Evolutionary conservation across 2,113 vertebrate genomes (phyloP), one percentile per base, ranked within the genome.

Genomic region (Chauna torquata): DNA sequence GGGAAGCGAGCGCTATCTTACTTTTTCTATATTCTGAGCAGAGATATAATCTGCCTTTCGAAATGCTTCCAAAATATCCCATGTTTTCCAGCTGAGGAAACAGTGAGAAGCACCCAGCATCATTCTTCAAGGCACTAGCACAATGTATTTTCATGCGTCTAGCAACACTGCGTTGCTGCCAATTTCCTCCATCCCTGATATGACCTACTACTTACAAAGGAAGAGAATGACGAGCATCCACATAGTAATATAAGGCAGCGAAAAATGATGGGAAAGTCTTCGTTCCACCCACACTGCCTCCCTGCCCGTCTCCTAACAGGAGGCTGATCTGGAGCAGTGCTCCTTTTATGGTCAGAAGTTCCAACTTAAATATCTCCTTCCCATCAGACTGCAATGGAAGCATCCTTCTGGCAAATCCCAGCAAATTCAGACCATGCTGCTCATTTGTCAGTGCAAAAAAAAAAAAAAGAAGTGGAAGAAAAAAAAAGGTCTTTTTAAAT

Each of bases 311-410:
- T 79, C n/a, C 75, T 52, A 1, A 4, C 3, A 0, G 24, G 47
- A 90, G 8, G 22, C 57, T 76, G 65, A 55, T 34, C n/a, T 78
- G 74, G 28, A 55, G n/a, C 38, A 11, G 15, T 4, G 28, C 24
- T 82, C 36, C 45, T 85, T 80, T 72, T 38, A 42, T 1, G 3
- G 47, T 32, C 75, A 64, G 44, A 79, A 93, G 34, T 40, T 90
- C 0, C 6, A 18, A 57, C 5, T 20, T 54, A 12, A 9, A 6
- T 18, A n/a, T 65, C 79, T 30, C 23, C 59, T 49, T 38, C 0
- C 0, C 0, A 18, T 50, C 1, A 0, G 8, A 8, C 50, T 68
- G 25, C 40, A 52, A 22, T 19, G 19, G 18, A 42, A 65, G 28
- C 28, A 30, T 44, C 18, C 64, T 28, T 45, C 45, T 55, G 57